These are phyloP conservation scores for Actinernus sp. DNA, from an alignment of 92 coral and sea anemone species.

Conservation along the genomic window DNA sequence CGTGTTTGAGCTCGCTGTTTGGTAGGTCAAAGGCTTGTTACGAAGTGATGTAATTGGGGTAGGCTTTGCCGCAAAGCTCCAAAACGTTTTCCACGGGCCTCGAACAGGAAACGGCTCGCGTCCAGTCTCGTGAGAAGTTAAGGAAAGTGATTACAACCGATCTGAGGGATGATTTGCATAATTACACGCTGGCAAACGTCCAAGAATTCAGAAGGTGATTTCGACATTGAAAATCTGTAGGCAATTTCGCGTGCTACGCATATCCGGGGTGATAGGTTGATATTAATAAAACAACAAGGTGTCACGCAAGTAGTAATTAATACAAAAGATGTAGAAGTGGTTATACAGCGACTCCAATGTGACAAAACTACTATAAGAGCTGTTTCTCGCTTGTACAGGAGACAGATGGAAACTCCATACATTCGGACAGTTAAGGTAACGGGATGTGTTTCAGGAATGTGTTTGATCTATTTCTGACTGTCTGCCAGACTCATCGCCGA, in stretches of 20 bases:
- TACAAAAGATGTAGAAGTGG: no score
- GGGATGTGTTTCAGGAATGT: conserved; percentile 18
- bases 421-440: not conserved
- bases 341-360: no score
- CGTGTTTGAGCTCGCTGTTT: not conserved
- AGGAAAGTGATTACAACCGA: conserved; percentile 9
- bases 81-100: not conserved
- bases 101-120: conserved; percentile 25
- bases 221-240: not conserved
- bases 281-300: conserved; percentile 9
- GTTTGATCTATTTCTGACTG: conserved; percentile 32
- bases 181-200: conserved; percentile 41
- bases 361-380: no score
- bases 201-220: not conserved
- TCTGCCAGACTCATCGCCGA: conserved; percentile 66
- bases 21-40: conserved; percentile 42
- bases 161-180: conserved; percentile 38
- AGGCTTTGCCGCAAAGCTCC: not conserved
- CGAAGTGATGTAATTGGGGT: conserved; percentile 10
- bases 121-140: not conserved
- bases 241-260: conserved; percentile 2
- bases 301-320: no score
- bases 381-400: no score
- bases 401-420: not conserved
- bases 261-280: conserved; percentile 29